Base-by-base conservation (phyloP, 2,113 vertebrate species). In the Acanthochromis polyacanthus region DNA sequence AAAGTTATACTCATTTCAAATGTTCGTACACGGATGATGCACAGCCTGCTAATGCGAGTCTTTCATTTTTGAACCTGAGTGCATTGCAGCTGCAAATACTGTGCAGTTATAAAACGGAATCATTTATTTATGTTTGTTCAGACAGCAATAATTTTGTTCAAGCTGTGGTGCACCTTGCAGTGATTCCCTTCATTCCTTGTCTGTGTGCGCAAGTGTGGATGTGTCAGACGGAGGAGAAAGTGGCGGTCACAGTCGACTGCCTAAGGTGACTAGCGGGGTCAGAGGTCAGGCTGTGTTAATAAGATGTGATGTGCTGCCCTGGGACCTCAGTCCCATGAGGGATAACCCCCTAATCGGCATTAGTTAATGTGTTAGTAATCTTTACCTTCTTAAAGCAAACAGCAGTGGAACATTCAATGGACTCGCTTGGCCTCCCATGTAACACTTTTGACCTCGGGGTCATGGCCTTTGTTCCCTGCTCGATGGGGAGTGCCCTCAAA, bases 371-470 rank as follows among this genome's bases (percentile, higher is more conserved):
- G 95, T 96, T 95, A 87, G 92, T 96, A 95, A 96, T 96, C 96
- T 97, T 96, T 96, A 96, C 95, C 96, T 96, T 95, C 94, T 95
- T 95, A 96, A 96, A 96, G 95, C 96, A 97, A 97, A 97, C 96
- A 97, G 93, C 85, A 89, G 91, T 87, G 88, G 85, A 91, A 68
- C 68, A 94, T 45, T 94, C 94, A 96, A 95, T 96, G 93, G 90
- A 80, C 90, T 93, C 93, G 93, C 95, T 94, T 84, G 91, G 93
- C 95, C 95, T 95, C 94, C 95, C 92, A 83, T 95, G 95, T 96
- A 95, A 95, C 95, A 83, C 95, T 94, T 95, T 93, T 97, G 95
- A 96, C 96, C 96, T 74, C 4, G 43, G 88, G 96, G 96, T 97
- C 95, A 75, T 83, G 95, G 92, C 96, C 96, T 97, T 96, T 97